Evolutionary conservation across 1,140 invertebrate species (phyloP).

Genomic region (Andricus grossulariae): DNA sequence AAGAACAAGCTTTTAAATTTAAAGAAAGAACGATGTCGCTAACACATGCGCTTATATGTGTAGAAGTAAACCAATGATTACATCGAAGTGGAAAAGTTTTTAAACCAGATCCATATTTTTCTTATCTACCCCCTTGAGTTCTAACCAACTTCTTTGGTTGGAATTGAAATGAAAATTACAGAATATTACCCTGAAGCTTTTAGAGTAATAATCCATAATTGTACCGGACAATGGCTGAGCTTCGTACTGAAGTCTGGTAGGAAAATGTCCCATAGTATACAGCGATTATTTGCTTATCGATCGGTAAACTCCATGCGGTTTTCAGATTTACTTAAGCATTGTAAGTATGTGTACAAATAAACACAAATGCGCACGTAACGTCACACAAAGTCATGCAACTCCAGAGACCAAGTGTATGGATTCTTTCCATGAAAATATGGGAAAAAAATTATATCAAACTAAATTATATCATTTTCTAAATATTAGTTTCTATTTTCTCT

Average conservation of each 20-base stretch:
- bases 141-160: neutral
- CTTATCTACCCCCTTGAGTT: no score
- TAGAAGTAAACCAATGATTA: no score
- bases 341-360: conserved; percentile 10
- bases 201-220: conserved; percentile 47
- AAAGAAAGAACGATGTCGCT: no score
- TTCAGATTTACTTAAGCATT: neutral
- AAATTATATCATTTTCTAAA: no score
- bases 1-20: no score
- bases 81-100: no score
- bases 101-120: no score
- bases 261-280: neutral
- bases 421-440: neutral
- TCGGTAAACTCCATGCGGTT: neutral
- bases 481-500: no score
- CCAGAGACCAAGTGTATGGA: neutral
- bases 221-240: conserved; percentile 47
- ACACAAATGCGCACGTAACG: neutral
- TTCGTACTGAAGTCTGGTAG: conserved; percentile 20
- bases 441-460: neutral
- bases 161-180: neutral
- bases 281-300: conserved; percentile 26
- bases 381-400: neutral
- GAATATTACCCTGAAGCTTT: neutral
- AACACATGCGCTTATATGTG: no score